Base-by-base conservation (phyloP, 1,140 invertebrate species). In the Monomorium pharaonis region DNA sequence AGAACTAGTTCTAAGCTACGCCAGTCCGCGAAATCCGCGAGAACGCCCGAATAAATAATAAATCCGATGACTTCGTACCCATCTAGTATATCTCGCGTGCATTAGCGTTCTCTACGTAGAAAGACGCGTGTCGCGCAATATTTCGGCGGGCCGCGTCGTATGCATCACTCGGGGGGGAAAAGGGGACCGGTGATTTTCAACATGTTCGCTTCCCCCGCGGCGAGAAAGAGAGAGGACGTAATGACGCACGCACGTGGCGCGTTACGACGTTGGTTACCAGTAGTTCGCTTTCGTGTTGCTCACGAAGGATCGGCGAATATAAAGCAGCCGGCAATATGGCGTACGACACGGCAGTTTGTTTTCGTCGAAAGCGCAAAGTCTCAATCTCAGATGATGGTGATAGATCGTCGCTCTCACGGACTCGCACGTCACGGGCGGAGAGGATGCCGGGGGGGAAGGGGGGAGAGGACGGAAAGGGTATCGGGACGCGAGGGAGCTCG, bases 361-460 rank as follows among this genome's bases (percentile, higher is more conserved):
- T 88, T 86, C 74, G 84, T 89, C 86, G 75, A 86, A 78, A 87
- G 86, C 88, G 81, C 83, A 88, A 89, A 92, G 84, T 90, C 86
- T 90, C 89, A 89, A 92, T 91, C 87, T 91, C 85, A 37, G 44
- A 65, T 92, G 90, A 92, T 90, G 88, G 88, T 92, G 91, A 92
- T 92, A 89, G 84, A 89, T 89, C 74, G 88, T 86, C 69, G 33
- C 65, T 60, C 33, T 60, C 33, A 76, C 78, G 47, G 85, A 62
- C 74, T 80, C 60, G 87, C 58, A 85, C 62, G 75, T 63, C 33
- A 47, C 63, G n/a, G 30, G 3, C 10, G 27, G 30, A 24, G 24
- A 37, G 0, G 24, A 10, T 12, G 67, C 18, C 44, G 51, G 33
- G 24, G 54, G 44, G 37, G 44, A n/a, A n/a, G n/a, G n/a, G n/a